Evolutionary conservation across 92 coral and sea anemone genomes (phyloP).

Genomic region (Umimayanthus kanabou): DNA sequence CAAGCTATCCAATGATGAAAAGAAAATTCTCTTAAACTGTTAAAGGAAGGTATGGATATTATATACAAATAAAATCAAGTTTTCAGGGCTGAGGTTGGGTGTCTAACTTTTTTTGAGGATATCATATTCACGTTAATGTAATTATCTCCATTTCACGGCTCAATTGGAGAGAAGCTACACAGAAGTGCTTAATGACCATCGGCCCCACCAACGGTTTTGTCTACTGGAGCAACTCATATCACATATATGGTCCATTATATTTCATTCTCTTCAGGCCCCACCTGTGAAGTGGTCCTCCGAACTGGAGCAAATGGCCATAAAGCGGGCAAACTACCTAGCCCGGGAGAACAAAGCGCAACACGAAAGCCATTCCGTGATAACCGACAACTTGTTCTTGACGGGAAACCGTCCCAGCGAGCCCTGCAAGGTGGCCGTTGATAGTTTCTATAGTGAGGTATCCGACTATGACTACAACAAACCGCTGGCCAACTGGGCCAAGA

Average conservation of each 20-base stretch:
- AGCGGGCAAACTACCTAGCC: slow-evolving; percentile 56
- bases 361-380: slow-evolving; percentile 12
- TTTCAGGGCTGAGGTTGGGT: too few relatives aligned
- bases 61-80: too few relatives aligned
- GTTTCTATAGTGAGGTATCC: slow-evolving; percentile 48
- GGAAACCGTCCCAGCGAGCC: slow-evolving; percentile 9
- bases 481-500: slow-evolving; percentile 9
- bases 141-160: too few relatives aligned
- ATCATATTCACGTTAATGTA: too few relatives aligned
- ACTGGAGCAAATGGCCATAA: slow-evolving; percentile 43
- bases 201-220: too few relatives aligned
- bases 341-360: slow-evolving; percentile 52
- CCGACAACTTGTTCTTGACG: slow-evolving; percentile 58
- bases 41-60: not conserved
- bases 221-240: too few relatives aligned
- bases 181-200: too few relatives aligned
- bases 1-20: too few relatives aligned
- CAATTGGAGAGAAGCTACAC: too few relatives aligned
- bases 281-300: slow-evolving; percentile 56
- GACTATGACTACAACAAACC: slow-evolving; percentile 50
- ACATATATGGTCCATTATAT: not conserved
- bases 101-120: too few relatives aligned
- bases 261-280: slow-evolving; percentile 4
- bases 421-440: slow-evolving; percentile 49
- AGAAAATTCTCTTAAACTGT: too few relatives aligned